A percentile compares a stretch with the other conserved stretches of the same genome.
Conservation (phyloP, 2,113 vertebrate species). For the Nannobrachium achirus region DNA sequence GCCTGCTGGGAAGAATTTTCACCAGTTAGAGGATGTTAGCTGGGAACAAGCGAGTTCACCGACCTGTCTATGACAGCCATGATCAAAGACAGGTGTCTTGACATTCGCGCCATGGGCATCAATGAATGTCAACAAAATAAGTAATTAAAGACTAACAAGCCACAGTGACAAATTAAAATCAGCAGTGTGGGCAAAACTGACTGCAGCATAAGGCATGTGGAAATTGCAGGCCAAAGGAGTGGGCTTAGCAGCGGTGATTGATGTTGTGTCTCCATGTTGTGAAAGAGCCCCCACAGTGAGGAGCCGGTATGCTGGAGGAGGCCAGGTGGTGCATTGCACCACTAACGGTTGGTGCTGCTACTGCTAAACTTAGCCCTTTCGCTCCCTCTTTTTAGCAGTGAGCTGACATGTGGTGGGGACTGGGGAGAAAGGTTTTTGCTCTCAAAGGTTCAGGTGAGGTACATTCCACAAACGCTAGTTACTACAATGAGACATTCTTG, state of each 20-base stretch:
- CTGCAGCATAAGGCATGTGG: slow-evolving; percentile 46
- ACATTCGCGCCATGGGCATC: background rate
- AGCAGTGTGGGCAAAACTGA: slow-evolving; percentile 24
- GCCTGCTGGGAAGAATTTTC: too few species aligned
- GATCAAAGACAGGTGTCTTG: slow-evolving; percentile 3
- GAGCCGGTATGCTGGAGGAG: slow-evolving; percentile 40
- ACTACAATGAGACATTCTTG: background rate
- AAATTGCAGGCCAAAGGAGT: slow-evolving; percentile 43
- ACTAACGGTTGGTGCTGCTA: slow-evolving; percentile 60
- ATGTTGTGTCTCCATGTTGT: slow-evolving; percentile 66
- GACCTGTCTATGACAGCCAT: slow-evolving; percentile 14
- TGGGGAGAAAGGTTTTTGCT: background rate
- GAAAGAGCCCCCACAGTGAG: slow-evolving; percentile 67
- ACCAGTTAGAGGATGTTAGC: slow-evolving; percentile 10
- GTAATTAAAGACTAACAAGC: slow-evolving; percentile 41
- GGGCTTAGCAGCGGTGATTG: slow-evolving; percentile 64
- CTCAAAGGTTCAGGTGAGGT: background rate
- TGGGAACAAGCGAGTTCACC: slow-evolving; percentile 11
- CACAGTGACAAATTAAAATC: slow-evolving; percentile 44
- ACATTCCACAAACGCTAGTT: too few species aligned
- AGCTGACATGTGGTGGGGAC: slow-evolving; percentile 17
- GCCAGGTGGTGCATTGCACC: slow-evolving; percentile 79
- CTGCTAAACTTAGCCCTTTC: slow-evolving; percentile 40
- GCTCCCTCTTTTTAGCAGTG: slow-evolving; percentile 9
- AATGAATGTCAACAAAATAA: slow-evolving; percentile 25